These are phyloP conservation scores for Zosterops borbonicus DNA, from an alignment of 2,113 vertebrate species.

Conservation along the genomic window DNA sequence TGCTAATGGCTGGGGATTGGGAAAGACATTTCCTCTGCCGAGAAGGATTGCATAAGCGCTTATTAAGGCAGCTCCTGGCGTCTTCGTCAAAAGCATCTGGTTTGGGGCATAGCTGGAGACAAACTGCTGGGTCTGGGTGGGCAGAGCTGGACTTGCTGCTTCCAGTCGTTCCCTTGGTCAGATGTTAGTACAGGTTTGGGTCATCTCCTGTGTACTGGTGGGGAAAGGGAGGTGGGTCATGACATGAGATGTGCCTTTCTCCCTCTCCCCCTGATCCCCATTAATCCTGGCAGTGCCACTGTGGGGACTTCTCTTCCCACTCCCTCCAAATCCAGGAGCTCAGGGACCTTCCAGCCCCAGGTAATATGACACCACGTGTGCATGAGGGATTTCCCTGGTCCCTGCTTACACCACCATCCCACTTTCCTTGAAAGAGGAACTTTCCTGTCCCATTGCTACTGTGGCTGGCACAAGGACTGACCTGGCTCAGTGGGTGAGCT, in stretches of 20 bases:
- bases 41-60: constrained; percentile 44
- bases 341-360: background rate
- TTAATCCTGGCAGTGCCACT: background rate
- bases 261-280: background rate
- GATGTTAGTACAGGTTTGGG: background rate
- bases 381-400: background rate
- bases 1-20: constrained; percentile 50
- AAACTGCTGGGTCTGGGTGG: background rate
- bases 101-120: constrained; percentile 48
- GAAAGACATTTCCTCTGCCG: constrained; percentile 50
- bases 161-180: background rate
- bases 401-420: accelerated
- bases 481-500: accelerated
- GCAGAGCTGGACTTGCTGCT: background rate
- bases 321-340: background rate
- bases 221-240: background rate
- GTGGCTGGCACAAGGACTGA: background rate
- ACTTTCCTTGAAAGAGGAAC: background rate
- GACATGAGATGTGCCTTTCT: background rate
- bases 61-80: constrained; percentile 49
- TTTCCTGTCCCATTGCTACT: background rate
- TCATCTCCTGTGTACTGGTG: accelerated
- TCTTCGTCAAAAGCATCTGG: constrained; percentile 38
- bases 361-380: accelerated
- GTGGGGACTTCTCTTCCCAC: accelerated